Conservation (phyloP, 2,888 invertebrate genomes). For the Daptonema setosum region DNA sequence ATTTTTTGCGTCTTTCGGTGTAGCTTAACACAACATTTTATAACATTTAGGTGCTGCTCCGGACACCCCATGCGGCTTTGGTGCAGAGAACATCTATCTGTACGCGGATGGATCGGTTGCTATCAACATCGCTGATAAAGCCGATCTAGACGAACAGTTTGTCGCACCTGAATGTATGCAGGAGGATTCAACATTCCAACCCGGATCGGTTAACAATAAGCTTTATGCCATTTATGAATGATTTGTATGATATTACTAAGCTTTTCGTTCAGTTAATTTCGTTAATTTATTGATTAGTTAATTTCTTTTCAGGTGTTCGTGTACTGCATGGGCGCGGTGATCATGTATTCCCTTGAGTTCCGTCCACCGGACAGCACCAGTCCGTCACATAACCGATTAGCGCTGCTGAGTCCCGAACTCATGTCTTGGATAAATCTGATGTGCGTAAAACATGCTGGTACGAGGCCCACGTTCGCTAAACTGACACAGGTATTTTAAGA, state of each 20-base stretch:
- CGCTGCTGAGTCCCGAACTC: constrained; percentile 3
- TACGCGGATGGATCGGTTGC: neutral
- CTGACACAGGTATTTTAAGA: constrained; percentile 7
- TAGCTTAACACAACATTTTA: too few relatives aligned
- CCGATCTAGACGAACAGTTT: neutral
- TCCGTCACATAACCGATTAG: neutral
- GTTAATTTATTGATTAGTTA: neutral
- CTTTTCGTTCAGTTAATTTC: too few relatives aligned
- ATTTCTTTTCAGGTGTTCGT: constrained; percentile 1
- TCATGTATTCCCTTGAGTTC: neutral
- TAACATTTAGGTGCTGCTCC: too few relatives aligned
- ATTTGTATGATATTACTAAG: neutral
- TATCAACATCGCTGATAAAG: neutral
- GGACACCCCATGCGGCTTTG: neutral
- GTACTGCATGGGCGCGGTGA: neutral
- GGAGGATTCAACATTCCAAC: neutral
- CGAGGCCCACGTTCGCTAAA: constrained; percentile 4
- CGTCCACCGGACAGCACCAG: neutral
- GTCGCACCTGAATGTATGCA: neutral
- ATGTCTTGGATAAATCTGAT: constrained; percentile 7
- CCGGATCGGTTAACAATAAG: neutral
- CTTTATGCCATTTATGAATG: neutral
- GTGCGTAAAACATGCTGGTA: neutral
- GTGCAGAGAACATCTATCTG: neutral
- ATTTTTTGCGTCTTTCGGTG: too few relatives aligned